Percentiles rank a stretch among this genome's conserved stretches.
These are phyloP conservation scores for Byasa hedistus DNA, from an alignment of 2,888 invertebrate species.

Conservation along the genomic window DNA sequence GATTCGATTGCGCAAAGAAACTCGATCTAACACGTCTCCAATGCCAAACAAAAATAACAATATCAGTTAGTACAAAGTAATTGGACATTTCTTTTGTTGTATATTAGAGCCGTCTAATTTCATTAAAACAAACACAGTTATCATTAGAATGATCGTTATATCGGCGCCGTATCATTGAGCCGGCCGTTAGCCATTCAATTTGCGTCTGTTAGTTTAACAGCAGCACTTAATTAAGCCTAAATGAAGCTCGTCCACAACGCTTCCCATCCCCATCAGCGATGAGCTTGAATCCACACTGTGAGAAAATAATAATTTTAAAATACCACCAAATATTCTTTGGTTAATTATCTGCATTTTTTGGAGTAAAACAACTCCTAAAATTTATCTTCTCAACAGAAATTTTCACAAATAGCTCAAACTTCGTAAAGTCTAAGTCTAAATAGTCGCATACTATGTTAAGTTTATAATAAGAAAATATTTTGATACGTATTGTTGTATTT, in stretches of 20 bases:
- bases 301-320: neutral
- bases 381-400: neutral
- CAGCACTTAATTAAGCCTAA: slow-evolving; percentile 10
- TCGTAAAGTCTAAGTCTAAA: too few species aligned
- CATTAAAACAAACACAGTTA: neutral
- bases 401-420: too few species aligned
- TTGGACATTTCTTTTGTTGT: too few species aligned
- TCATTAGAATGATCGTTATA: neutral
- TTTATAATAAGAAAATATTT: too few species aligned
- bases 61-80: too few species aligned
- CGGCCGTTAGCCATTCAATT: slow-evolving; percentile 9
- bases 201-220: slow-evolving; percentile 8
- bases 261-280: slow-evolving; percentile 1
- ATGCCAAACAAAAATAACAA: too few species aligned
- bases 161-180: slow-evolving; percentile 1
- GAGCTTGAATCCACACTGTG: neutral
- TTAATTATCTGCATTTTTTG: too few species aligned
- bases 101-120: neutral
- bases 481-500: too few species aligned
- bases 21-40: too few species aligned
- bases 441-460: too few species aligned
- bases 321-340: neutral
- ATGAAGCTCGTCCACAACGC: neutral
- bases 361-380: neutral
- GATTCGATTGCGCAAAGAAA: too few species aligned